Conservation (phyloP, 2,113 vertebrate species). For the Agelaius phoeniceus region DNA sequence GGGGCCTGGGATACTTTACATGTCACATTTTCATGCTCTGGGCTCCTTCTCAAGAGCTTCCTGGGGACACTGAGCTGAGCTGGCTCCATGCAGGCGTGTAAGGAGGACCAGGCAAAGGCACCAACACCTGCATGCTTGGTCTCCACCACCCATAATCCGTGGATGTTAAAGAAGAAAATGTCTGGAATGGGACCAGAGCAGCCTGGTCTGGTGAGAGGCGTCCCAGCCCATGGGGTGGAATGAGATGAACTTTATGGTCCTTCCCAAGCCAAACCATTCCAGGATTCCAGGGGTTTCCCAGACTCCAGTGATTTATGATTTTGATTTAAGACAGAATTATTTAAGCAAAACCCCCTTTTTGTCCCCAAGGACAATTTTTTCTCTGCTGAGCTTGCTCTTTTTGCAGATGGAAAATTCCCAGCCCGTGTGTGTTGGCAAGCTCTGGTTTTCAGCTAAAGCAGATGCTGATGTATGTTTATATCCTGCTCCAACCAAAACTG, state of each 20-base stretch:
- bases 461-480: neutral
- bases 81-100: neutral
- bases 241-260: rapidly evolving
- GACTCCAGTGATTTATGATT: neutral
- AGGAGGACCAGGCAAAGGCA: neutral
- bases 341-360: neutral
- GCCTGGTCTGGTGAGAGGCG: neutral
- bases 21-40: neutral
- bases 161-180: neutral
- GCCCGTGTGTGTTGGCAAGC: neutral
- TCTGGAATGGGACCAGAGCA: neutral
- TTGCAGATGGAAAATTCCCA: neutral
- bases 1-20: neutral
- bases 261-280: neutral
- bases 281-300: neutral
- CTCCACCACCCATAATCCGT: neutral
- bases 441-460: neutral
- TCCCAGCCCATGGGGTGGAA: neutral
- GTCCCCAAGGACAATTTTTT: neutral
- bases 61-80: neutral
- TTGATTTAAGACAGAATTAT: neutral
- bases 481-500: neutral
- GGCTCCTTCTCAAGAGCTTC: neutral
- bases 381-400: neutral
- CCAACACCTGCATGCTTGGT: neutral